Evolutionary conservation across 2,797 vertebrate species (phyloP).

Genomic region (Dromococcyx pavoninus): DNA sequence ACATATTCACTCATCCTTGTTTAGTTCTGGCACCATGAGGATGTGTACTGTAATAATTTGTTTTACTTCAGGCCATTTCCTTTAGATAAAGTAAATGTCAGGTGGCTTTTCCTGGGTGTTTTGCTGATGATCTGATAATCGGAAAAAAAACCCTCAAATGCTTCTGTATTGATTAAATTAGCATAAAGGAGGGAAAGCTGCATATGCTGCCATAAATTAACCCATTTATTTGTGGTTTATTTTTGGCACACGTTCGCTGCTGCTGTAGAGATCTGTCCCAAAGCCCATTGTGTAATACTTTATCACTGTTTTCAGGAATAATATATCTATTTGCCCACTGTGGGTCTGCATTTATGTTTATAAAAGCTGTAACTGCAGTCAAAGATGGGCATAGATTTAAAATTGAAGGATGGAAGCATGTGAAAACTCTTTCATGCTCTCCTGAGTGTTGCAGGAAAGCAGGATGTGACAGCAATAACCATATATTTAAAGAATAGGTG

Average conservation of each 20-base stretch:
- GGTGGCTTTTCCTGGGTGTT: background rate
- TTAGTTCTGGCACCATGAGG: background rate
- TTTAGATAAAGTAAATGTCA: background rate
- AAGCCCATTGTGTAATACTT: background rate
- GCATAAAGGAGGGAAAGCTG: background rate
- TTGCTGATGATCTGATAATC: background rate
- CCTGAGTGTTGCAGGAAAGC: background rate
- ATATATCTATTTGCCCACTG: background rate
- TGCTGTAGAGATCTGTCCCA: background rate
- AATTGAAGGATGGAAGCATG: background rate
- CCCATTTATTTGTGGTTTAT: background rate
- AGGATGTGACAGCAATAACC: background rate
- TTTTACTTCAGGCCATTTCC: background rate
- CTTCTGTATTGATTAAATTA: conserved; percentile 8
- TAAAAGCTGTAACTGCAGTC: background rate
- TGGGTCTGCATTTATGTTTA: background rate
- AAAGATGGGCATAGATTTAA: background rate
- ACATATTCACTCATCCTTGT: background rate
- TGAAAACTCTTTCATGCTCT: background rate
- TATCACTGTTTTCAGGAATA: background rate
- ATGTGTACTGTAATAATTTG: background rate
- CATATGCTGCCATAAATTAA: background rate
- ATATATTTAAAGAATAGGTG: background rate
- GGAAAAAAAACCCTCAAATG: background rate
- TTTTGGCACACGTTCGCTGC: accelerated